These are phyloP conservation scores for Nanorana parkeri DNA, from an alignment of 2,113 vertebrate species.

Conservation along the genomic window DNA sequence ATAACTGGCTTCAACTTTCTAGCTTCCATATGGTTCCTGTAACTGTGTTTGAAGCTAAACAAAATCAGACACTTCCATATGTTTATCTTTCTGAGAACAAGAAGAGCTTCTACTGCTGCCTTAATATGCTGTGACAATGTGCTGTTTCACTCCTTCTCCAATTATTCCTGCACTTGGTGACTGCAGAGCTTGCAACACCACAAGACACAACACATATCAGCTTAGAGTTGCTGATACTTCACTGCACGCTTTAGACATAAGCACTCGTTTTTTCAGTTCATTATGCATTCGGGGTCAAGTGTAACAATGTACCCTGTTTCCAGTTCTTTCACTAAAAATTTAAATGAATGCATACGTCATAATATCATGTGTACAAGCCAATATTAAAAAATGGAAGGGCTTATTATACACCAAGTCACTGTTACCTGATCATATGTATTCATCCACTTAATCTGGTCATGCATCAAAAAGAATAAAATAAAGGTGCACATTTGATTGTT, in stretches of 20 bases:
- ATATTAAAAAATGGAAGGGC: no score
- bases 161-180: conserved; percentile 26
- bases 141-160: conserved; percentile 40
- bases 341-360: no score
- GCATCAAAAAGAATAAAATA: no score
- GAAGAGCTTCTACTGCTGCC: conserved; percentile 1
- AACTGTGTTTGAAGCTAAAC: conserved; percentile 44
- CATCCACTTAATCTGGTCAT: no score
- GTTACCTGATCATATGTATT: no score
- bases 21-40: conserved; percentile 33
- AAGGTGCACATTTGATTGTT: no score
- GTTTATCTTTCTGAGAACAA: conserved; percentile 38
- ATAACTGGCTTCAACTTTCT: conserved; percentile 12
- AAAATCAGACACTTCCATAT: conserved; percentile 48
- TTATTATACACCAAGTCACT: no score
- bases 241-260: neutral
- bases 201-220: conserved; percentile 17
- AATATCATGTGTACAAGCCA: no score
- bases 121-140: conserved; percentile 51
- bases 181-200: conserved; percentile 21
- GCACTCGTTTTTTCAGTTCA: neutral
- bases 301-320: neutral
- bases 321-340: neutral
- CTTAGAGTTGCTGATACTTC: neutral
- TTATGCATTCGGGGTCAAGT: neutral